Percentiles rank a stretch among this genome's conserved stretches.
phyloP scores from a whole-genome alignment of 2,888 invertebrate genomes.

The Agrochola lota region DNA sequence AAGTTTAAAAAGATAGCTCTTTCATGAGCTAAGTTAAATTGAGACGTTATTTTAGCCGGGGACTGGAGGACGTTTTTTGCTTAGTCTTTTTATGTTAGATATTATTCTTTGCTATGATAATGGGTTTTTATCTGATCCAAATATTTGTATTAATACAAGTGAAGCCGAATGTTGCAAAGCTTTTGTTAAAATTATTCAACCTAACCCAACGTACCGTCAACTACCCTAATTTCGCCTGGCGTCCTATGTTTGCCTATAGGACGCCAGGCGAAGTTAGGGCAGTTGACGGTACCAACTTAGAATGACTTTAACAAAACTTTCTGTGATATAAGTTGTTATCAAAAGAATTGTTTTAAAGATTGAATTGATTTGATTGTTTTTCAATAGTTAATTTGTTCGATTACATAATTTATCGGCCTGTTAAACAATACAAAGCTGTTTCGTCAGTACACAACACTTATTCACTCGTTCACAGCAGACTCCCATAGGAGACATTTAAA shows the following conservation, averaged over 20 bases:
- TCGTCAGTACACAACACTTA: not conserved
- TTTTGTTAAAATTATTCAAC: not conserved
- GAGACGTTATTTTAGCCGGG: constrained; percentile 24
- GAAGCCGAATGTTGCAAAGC: not conserved
- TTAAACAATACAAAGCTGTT: not conserved
- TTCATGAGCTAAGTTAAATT: constrained; percentile 48
- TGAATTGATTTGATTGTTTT: not conserved
- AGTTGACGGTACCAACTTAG: no score
- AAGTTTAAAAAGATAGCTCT: constrained; percentile 32
- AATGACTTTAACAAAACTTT: not conserved
- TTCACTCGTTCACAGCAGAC: constrained; percentile 1
- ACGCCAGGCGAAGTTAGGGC: no score
- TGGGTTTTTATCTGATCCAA: constrained; percentile 2
- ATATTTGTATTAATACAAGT: not conserved
- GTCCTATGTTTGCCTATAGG: no score
- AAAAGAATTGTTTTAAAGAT: not conserved
- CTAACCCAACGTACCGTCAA: not conserved
- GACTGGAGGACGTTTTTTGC: constrained; percentile 22
- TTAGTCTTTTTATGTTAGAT: constrained; percentile 6
- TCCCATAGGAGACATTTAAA: no score
- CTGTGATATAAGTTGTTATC: not conserved
- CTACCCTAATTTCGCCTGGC: no score
- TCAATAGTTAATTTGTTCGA: constrained; percentile 6
- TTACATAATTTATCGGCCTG: not conserved
- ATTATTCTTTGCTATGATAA: constrained; percentile 27